Base-by-base conservation (phyloP, 1,140 invertebrate species). In the Pseudobourletiella spinata region DNA sequence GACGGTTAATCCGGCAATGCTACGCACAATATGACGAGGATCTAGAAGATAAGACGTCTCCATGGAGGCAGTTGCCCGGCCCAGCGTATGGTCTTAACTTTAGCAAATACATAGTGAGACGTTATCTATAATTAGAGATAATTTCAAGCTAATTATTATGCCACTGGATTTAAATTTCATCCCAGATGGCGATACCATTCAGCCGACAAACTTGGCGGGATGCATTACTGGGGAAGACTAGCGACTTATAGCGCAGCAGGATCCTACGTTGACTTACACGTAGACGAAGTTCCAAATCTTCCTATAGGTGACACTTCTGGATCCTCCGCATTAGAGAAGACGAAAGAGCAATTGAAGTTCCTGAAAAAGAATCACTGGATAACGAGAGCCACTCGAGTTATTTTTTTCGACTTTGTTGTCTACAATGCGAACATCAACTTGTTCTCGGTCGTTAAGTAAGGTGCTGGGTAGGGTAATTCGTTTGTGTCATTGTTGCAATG, bases 341-440 rank as follows among this genome's bases (percentile, higher is more conserved):
- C n/a, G n/a, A n/a, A n/a, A n/a, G n/a, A n/a, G n/a, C n/a, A n/a
- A n/a, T n/a, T n/a, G n/a, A n/a, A n/a, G n/a, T n/a, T n/a, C n/a
- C 73, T 88, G 20, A 80, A 82, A 69, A 66, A 80, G 20, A 81
- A 82, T 61, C 72, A 82, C 2, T 88, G 86, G 86, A 80, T 89
- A 28, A 76, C 78, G 22, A 67, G 83, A 64, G 83, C 80, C 16
- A 87, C 86, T 0, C 72, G 86, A 70, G 84, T 77, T 1, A 73
- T 88, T 24, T 85, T 88, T 70, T 71, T 88, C 1, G 86, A 88
- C 73, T 87, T 88, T 66, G 82, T 82, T 0, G 77, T 86, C 22
- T 88, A 87, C 74, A 88, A 89, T 74, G 81, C 82, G 6, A 88
- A 88, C 74, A 77, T 86, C 44, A 87, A 88, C 72, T 74, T 86